Conservation (phyloP, 2,797 vertebrate species). For the Acanthiza pusilla region DNA sequence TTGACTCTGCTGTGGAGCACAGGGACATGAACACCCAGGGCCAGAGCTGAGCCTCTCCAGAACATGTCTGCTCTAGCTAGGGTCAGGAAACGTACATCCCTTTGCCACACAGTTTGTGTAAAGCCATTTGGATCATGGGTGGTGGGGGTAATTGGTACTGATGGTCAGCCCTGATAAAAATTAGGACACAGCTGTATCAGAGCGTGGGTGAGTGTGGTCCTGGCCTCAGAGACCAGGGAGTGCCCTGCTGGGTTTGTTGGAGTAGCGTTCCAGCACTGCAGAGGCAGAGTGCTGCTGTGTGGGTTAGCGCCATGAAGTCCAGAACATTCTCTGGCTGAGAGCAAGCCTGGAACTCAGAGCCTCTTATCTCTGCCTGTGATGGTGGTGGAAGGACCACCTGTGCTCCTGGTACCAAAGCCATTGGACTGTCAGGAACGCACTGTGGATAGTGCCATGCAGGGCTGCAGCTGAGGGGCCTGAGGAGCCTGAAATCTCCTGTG, state of each 20-base stretch:
- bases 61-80: not conserved
- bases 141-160: not conserved
- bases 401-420: not conserved
- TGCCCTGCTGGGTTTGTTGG: accelerated
- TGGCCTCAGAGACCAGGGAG: not conserved
- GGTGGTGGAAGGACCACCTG: not conserved
- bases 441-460: accelerated
- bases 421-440: accelerated
- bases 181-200: not conserved
- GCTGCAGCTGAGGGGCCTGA: not conserved
- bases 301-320: not conserved
- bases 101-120: not conserved
- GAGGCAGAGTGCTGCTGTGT: not conserved
- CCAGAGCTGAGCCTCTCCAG: not conserved
- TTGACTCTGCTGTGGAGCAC: not conserved
- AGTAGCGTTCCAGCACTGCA: not conserved
- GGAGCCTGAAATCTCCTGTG: not conserved
- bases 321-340: not conserved
- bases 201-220: accelerated
- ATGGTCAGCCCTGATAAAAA: not conserved
- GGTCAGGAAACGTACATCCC: accelerated
- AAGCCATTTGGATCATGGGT: not conserved
- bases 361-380: not conserved
- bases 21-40: not conserved
- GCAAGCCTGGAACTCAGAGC: not conserved